Evolutionary conservation across 2,797 vertebrate genomes (phyloP), one percentile per base, ranked within the genome.

Genomic region (Neostethus bicornis): DNA sequence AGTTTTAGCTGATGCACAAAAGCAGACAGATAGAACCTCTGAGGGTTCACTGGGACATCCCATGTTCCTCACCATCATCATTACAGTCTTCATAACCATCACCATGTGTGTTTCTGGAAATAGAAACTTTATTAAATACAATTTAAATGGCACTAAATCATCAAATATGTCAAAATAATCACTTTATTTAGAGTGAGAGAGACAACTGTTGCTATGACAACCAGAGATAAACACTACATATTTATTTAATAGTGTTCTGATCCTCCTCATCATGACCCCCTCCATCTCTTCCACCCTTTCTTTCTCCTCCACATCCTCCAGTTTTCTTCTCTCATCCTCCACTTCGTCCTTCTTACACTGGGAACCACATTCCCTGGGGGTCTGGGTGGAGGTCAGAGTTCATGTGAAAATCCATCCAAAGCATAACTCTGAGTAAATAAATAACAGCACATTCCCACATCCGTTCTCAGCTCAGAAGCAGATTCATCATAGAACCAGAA

Each of bases 321-420:
- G 17, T 43, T 14, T n/a, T 7, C 12, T 31, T 14, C 13, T 39
- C 7, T 2, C 13, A 20, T 10, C 13, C 24, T 21, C 28, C 32
- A 17, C 7, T 48, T 16, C 45, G 61, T 32, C 63, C 51, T 45
- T 71, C 81, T 89, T 51, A 87, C 75, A 85, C 78, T 86, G 87
- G 77, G 84, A 90, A 83, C 76, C 41, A 34, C 24, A 61, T 58
- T 77, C 66, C 78, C 79, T 25, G 23, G 60, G 72, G 64, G 65
- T 6, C 5, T 26, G 21, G 24, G 3, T 42, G 21, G 24, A 2
- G 39, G 59, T 53, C 14, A 31, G 38, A 57, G 83, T 90, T 91
- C 86, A 87, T 92, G 91, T 87, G 91, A 92, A 92, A 76, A 70
- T 77, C 65, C 73, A 78, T 53, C 44, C 58, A 53, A 66, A 67